Conservation (phyloP, 2,888 invertebrate genomes). For the Thyatira batis region DNA sequence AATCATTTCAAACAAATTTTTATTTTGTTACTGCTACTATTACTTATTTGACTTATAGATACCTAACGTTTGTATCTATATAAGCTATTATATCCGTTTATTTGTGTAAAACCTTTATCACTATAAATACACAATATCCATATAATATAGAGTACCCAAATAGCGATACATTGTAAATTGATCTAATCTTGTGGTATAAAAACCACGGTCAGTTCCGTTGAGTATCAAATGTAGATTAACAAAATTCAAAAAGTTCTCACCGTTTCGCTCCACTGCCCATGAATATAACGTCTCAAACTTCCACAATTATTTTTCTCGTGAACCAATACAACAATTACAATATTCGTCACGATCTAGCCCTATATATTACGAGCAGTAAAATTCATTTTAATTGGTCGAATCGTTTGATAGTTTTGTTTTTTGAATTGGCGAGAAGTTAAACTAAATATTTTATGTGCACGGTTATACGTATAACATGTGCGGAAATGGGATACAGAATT, state of each 20-base stretch:
- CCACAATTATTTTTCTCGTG: slow-evolving; percentile 76
- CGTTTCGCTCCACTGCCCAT: slow-evolving; percentile 70
- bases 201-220: slow-evolving; percentile 63
- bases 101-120: slow-evolving; percentile 4
- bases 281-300: slow-evolving; percentile 66
- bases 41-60: too few relatives aligned
- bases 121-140: slow-evolving; percentile 9
- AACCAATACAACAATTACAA: slow-evolving; percentile 76
- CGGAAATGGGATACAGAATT: neutral
- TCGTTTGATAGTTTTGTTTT: slow-evolving; percentile 31
- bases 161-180: slow-evolving; percentile 31
- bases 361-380: slow-evolving; percentile 60
- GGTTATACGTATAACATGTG: neutral
- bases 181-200: slow-evolving; percentile 51
- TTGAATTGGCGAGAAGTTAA: slow-evolving; percentile 25
- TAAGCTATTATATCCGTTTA: too few relatives aligned
- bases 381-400: slow-evolving; percentile 56
- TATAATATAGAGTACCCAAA: slow-evolving; percentile 17
- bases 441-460: neutral
- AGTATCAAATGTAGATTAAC: slow-evolving; percentile 74
- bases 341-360: slow-evolving; percentile 72
- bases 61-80: too few relatives aligned
- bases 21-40: too few relatives aligned
- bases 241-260: slow-evolving; percentile 74
- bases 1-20: too few relatives aligned